Evolutionary conservation across 1,140 invertebrate genomes (phyloP).

Genomic region (Calephelis nemesis): DNA sequence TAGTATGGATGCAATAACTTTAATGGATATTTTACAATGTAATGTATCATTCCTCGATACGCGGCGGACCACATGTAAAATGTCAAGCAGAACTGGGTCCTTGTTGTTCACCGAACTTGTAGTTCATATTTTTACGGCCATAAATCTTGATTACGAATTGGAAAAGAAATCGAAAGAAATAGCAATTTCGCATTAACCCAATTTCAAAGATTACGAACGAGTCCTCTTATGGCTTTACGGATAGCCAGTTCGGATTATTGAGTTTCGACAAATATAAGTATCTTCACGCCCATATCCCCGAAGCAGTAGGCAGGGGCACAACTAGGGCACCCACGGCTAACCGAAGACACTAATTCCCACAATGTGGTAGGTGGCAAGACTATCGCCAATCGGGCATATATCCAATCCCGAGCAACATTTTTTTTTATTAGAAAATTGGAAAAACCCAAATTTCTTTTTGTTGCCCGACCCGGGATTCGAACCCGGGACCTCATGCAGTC

Average conservation of each 20-base stretch:
- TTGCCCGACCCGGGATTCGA: no score
- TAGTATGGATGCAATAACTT: not conserved
- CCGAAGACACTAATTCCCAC: no score
- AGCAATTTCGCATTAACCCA: slow-evolving; percentile 28
- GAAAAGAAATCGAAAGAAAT: slow-evolving; percentile 26
- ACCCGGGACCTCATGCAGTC: no score
- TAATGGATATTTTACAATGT: slow-evolving; percentile 4
- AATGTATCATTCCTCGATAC: slow-evolving; percentile 6
- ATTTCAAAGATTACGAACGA: slow-evolving; percentile 22
- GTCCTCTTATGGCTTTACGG: not conserved
- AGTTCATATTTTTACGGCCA: slow-evolving; percentile 15
- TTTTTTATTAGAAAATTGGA: no score
- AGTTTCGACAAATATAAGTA: not conserved
- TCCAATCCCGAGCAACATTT: no score
- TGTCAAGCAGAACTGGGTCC: slow-evolving; percentile 5
- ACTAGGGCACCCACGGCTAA: no score
- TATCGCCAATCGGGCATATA: no score
- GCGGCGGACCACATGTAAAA: not conserved
- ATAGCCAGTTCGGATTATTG: slow-evolving; percentile 25
- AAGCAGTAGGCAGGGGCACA: no score
- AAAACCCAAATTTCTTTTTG: no score
- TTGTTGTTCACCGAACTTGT: not conserved
- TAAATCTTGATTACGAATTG: slow-evolving; percentile 23
- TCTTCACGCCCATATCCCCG: no score
- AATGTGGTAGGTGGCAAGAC: no score